Conservation (phyloP, 2,888 invertebrate species). For the Melinaea marsaeus region DNA sequence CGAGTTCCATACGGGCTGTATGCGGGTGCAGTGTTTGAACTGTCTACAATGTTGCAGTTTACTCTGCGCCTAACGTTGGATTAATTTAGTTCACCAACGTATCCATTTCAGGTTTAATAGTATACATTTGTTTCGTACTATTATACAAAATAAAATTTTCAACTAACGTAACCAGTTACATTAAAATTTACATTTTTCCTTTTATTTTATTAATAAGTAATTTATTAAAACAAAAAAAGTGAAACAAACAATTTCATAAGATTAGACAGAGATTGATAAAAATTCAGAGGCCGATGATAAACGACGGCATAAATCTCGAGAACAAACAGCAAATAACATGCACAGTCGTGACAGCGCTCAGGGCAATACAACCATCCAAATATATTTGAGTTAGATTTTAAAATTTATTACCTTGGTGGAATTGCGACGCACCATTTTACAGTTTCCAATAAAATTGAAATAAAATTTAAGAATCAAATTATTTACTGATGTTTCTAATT, state of each 20-base stretch:
- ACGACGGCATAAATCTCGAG: slow-evolving; percentile 24
- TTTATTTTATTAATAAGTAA: neutral
- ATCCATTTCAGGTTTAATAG: neutral
- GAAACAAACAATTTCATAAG: neutral
- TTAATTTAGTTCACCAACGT: slow-evolving; percentile 5
- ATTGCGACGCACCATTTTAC: slow-evolving; percentile 22
- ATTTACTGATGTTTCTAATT: neutral
- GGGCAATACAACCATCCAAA: slow-evolving; percentile 18
- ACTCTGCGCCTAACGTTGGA: slow-evolving; percentile 7
- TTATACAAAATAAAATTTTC: neutral
- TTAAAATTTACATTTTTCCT: neutral
- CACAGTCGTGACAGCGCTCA: slow-evolving; percentile 8
- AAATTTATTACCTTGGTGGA: slow-evolving; percentile 20
- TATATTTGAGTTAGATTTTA: slow-evolving; percentile 23
- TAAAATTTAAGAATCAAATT: neutral
- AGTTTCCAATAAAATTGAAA: neutral
- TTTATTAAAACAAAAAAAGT: neutral
- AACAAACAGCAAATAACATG: slow-evolving; percentile 25
- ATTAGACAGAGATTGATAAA: slow-evolving; percentile 12
- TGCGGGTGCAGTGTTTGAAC: slow-evolving; percentile 7
- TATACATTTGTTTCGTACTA: neutral
- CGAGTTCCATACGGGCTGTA: slow-evolving; percentile 4
- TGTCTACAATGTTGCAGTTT: slow-evolving; percentile 8
- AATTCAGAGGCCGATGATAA: slow-evolving; percentile 16
- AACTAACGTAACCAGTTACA: too few species aligned